These are phyloP conservation scores for Ophioderma brevispina DNA, from an alignment of 35 echinoderm and acorn worm genomes.

Conservation along the genomic window DNA sequence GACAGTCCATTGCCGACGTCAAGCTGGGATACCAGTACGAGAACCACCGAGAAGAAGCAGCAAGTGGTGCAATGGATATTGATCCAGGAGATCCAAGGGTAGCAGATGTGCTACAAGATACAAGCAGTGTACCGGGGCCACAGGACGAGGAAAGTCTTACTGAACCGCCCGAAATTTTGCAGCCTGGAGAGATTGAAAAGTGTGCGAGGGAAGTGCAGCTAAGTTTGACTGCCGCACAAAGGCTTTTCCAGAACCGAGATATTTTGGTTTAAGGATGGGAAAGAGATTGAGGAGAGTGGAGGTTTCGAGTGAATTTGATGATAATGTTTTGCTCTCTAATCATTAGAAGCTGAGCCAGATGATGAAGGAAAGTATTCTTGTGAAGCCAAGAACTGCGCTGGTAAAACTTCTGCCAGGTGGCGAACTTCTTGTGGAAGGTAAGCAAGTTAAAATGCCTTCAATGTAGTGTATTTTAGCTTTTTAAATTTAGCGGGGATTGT, in stretches of 20 bases:
- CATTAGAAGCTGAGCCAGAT: constrained; percentile 37
- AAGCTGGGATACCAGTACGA: too few relatives aligned
- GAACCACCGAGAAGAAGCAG: too few relatives aligned
- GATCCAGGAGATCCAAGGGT: constrained; percentile 33
- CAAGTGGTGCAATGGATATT: constrained; percentile 29
- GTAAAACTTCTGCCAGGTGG: constrained; percentile 69
- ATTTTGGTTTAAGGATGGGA: constrained; percentile 83
- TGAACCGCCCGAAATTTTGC: constrained; percentile 75
- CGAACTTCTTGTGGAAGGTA: constrained; percentile 82
- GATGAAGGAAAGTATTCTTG: constrained; percentile 83
- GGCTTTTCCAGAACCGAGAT: constrained; percentile 64
- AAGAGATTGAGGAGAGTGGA: constrained; percentile 39
- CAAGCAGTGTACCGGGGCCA: constrained; percentile 42
- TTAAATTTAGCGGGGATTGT: too few relatives aligned
- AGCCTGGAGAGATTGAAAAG: constrained; percentile 73
- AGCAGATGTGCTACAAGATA: constrained; percentile 33
- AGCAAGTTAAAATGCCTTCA: too few relatives aligned
- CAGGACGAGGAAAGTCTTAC: constrained; percentile 25
- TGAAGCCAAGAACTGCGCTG: constrained; percentile 79
- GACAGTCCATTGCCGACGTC: too few relatives aligned
- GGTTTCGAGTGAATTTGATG: constrained; percentile 53
- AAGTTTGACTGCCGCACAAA: constrained; percentile 72
- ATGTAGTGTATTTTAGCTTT: too few relatives aligned
- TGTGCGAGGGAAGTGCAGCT: constrained; percentile 36
- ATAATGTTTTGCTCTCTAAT: constrained; percentile 58